Percentiles rank a stretch among this genome's conserved stretches.
Evolutionary conservation across 2,888 invertebrate species (phyloP).

Genomic region (Melanargia galathea): DNA sequence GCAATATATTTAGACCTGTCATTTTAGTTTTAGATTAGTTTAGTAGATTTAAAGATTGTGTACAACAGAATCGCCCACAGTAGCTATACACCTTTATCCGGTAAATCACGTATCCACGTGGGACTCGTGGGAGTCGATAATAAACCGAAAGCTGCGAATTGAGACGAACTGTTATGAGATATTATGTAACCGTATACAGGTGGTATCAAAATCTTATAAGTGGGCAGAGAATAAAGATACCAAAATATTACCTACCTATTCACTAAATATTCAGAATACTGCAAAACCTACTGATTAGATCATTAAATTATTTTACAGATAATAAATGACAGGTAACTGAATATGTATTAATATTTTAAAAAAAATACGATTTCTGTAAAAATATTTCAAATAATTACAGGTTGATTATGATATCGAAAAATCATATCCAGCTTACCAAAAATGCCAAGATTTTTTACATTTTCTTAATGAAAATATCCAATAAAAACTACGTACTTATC

Average conservation of each 20-base stretch:
- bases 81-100: too few relatives aligned
- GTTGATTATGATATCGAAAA: too few relatives aligned
- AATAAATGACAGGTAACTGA: neutral
- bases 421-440: neutral
- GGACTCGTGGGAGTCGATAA: neutral
- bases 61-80: too few relatives aligned
- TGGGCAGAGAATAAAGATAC: neutral
- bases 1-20: too few relatives aligned
- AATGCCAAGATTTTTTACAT: too few relatives aligned
- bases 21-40: too few relatives aligned
- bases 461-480: too few relatives aligned
- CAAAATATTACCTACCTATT: neutral
- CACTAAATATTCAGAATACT: neutral
- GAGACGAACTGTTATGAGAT: neutral
- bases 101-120: conserved; percentile 2
- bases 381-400: too few relatives aligned
- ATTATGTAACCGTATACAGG: conserved; percentile 5
- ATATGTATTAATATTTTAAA: neutral
- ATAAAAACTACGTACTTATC: too few relatives aligned
- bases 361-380: neutral
- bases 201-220: neutral
- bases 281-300: too few relatives aligned
- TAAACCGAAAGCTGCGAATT: neutral
- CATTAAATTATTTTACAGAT: neutral
- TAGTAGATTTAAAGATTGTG: too few relatives aligned